These are phyloP conservation scores for Eudemis profundana DNA, from an alignment of 2,888 invertebrate species.

Conservation along the genomic window DNA sequence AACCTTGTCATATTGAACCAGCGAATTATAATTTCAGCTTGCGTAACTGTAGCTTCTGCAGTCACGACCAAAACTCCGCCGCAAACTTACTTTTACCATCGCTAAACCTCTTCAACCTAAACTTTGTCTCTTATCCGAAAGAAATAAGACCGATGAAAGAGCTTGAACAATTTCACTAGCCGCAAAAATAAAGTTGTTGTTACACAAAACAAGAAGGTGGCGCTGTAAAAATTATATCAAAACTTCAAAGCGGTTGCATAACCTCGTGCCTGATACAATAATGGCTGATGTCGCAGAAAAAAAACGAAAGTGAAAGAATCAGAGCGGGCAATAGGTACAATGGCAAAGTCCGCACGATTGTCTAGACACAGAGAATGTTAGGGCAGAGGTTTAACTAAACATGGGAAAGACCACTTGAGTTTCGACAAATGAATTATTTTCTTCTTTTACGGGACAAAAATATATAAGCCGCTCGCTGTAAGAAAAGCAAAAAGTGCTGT, in stretches of 20 bases:
- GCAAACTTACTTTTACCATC: conserved; percentile 56
- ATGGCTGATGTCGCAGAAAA: conserved; percentile 81
- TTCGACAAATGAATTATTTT: too few species aligned
- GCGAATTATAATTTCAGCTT: conserved; percentile 76
- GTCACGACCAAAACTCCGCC: conserved; percentile 75
- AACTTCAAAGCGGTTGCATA: conserved; percentile 80
- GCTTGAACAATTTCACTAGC: conserved; percentile 17
- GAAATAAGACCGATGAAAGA: conserved; percentile 47
- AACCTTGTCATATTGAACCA: too few species aligned
- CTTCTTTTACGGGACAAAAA: too few species aligned
- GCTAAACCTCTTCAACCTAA: conserved; percentile 39
- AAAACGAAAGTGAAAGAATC: conserved; percentile 81
- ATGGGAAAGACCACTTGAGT: conserved; percentile 12
- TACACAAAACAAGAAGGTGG: conserved; percentile 57
- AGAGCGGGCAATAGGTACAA: conserved; percentile 80
- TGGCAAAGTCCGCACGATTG: conserved; percentile 71
- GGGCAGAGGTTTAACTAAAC: conserved; percentile 19
- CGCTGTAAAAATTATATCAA: conserved; percentile 83
- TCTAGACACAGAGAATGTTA: conserved; percentile 48
- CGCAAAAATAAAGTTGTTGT: conserved; percentile 51
- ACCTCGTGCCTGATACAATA: conserved; percentile 83
- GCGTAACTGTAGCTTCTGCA: conserved; percentile 80
- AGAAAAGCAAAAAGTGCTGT: too few species aligned
- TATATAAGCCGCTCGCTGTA: too few species aligned
- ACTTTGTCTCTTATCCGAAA: conserved; percentile 47